Evolutionary conservation across 2,113 vertebrate genomes (phyloP), one percentile per base, ranked within the genome.

Genomic region (Stigmatopora nigra): DNA sequence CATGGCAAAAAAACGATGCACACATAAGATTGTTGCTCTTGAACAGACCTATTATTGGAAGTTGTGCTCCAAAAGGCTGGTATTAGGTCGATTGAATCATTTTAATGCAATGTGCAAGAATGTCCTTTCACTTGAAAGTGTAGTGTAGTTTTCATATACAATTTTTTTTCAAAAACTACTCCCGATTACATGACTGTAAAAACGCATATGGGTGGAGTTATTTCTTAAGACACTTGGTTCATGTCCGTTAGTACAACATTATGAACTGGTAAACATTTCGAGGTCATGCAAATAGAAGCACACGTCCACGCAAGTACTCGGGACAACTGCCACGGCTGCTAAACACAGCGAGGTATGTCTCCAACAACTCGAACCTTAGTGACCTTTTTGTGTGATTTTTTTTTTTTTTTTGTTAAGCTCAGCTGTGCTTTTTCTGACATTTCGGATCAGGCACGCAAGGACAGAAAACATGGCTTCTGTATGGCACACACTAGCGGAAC

Each of bases 371-470:
- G 35, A 20, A 22, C 56, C 46, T 12, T 51, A 19, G 45, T 25
- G 57, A 76, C 31, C 63, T 75, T 45, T 53, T 22, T 53, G 19
- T 20, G 2, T 51, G n/a, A n/a, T 31, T 56, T 53, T 22, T 53
- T 53, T 20, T 15, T 47, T 31, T 7, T 51, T 51, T 51, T 14
- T 25, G 25, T 56, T 70, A 60, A 82, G 60, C 67, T 78, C 38
- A 2, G 4, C 46, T 16, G 57, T 63, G 41, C n/a, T 44, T 25
- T 64, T 75, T 75, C 17, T 22, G 22, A 15, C 5, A 31, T 17
- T 19, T 31, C 5, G 22, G 6, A 62, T 68, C 5, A 41, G 70
- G 75, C 52, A 11, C 20, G 11, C 51, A 68, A 62, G 35, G 20
- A 55, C 52, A 56, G 51, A 56, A 56, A 51, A 49, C 22, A 36